Evolutionary conservation across 2,888 invertebrate species (phyloP), one percentile per base, ranked within the genome.

Genomic region (Chrysotoxum bicinctum): DNA sequence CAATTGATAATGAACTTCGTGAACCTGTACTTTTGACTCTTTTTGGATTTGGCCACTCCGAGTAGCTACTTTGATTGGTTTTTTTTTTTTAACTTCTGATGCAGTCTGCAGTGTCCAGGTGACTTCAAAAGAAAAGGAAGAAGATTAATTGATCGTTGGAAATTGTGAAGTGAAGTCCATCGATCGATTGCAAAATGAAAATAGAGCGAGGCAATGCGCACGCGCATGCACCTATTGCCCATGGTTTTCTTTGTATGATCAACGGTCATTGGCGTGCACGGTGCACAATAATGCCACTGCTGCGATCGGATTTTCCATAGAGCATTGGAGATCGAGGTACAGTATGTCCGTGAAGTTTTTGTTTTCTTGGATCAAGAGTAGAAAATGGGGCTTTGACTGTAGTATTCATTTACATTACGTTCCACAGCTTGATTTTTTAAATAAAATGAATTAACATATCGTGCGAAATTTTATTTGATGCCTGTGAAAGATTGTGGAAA

Each of bases 1-100:
- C 68, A 77, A 81, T 85, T 77, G 81, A 81, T 85, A 85, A 85
- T 85, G 85, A 85, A 85, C 85, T 85, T 85, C 81, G 76, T 81
- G 85, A 85, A 85, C 85, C 77, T 85, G 85, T 72, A 81, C 84
- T 77, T 74, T 75, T 74, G 74, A 58, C 60, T 78, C 48, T 37
- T 30, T 62, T 48, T 54, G 7, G 9, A 32, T 54, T 64, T 30
- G 12, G 45, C n/a, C 30, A 54, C 43, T 54, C n/a, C n/a, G 21
- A 32, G 35, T 6, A 32, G 43, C 16, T 40, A 21, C 45, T 52
- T 37, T 3, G 21, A 45, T 54, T 48, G 6, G n/a, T n/a, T 21
- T 66, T n/a, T 6, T 35, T 5, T 35, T 56, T 26, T 66, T 26
- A 35, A 66, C 19, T 56, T 37, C 35, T 37, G 54, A 54, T 30